Percentiles rank a stretch among this genome's conserved stretches.
Evolutionary conservation across 2,113 vertebrate species (phyloP).

Genomic region (Urocolius indicus): DNA sequence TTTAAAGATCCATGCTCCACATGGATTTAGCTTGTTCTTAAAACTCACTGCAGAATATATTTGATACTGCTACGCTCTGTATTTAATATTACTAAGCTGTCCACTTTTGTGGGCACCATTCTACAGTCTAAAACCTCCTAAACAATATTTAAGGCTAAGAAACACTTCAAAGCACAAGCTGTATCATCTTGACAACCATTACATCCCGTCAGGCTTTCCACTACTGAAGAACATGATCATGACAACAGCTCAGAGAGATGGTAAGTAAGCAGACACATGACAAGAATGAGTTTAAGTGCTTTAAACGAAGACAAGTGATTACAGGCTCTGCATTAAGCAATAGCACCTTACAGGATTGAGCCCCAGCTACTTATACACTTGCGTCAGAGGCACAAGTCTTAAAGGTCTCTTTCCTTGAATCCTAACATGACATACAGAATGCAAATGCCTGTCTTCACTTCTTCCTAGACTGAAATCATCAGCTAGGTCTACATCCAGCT

Average conservation of each 20-base stretch:
- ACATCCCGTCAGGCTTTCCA: background rate
- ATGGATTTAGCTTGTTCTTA: background rate
- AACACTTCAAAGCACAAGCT: background rate
- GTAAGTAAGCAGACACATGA: background rate
- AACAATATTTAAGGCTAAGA: background rate
- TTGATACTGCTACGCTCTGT: background rate
- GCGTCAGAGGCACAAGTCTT: background rate
- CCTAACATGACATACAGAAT: background rate
- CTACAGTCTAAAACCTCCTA: background rate
- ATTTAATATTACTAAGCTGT: background rate
- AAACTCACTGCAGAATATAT: background rate
- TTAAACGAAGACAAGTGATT: background rate
- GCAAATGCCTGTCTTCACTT: background rate
- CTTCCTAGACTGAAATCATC: background rate
- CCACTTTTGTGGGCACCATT: background rate
- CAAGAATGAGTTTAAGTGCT: slow-evolving; percentile 17
- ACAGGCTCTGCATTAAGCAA: background rate
- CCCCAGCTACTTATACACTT: background rate
- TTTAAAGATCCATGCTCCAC: background rate
- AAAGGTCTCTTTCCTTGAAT: background rate
- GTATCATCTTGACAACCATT: background rate
- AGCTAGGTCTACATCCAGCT: background rate
- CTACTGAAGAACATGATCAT: background rate
- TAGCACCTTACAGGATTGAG: background rate
- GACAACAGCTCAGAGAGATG: background rate